Evolutionary conservation across 2,888 invertebrate genomes (phyloP), one percentile per base, ranked within the genome.

Genomic region (Encarsia formosa): DNA sequence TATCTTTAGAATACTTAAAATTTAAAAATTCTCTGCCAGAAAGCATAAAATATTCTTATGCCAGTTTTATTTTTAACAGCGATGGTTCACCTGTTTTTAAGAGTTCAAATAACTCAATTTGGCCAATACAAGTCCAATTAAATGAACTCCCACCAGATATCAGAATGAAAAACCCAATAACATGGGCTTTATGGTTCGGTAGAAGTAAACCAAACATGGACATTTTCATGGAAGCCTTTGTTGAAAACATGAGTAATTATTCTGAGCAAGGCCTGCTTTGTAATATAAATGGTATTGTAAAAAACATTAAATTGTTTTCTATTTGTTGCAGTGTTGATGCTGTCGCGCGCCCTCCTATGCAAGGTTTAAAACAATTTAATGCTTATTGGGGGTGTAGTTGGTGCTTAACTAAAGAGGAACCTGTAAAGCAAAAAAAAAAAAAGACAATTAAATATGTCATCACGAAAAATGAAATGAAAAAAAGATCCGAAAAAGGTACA

Each of bases 141-240:
- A 59, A 58, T 38, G 57, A 59, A 43, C 11, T 54, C 34, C 56
- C 59, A 40, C 35, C 31, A 38, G 15, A 53, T 32, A 34, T 47
- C 5, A 38, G 56, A 18, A 40, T 41, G 26, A n/a, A 11, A 6
- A 38, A 43, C 39, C 35, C 45, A 19, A 52, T 58, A 23, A 11
- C 49, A 15, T 5, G 6, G n/a, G 51, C 34, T 29, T 19, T 51
- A 24, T 51, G 51, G 40, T 51, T 51, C 26, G 50, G 51, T 11
- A 46, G 39, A 20, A 26, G 29, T 16, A 51, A 44, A 35, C 31
- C 39, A 2, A 18, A 50, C 5, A 39, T 45, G 50, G 29, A 50
- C 5, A 39, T 50, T 23, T 51, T 40, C 29, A 39, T 51, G 18
- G 5, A 20, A 13, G 32, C 38, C 5, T 50, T 40, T 20, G 50